Evolutionary conservation across 2,797 vertebrate genomes (phyloP).

Genomic region (Chanos chanos): DNA sequence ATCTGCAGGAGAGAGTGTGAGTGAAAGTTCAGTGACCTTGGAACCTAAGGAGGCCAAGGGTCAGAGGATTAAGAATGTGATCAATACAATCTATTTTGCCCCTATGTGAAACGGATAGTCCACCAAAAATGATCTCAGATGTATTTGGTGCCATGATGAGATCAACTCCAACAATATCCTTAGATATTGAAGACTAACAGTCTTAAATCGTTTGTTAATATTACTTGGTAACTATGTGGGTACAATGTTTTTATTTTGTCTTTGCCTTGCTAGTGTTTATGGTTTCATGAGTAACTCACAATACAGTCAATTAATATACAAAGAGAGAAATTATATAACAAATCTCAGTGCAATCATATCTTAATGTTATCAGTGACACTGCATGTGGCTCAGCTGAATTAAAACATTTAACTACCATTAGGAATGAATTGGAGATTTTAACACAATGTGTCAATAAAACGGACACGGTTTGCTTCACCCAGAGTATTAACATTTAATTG

Average conservation of each 20-base stretch:
- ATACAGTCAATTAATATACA: no score
- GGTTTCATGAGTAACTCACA: no score
- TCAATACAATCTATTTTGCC: background rate
- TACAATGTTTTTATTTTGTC: no score
- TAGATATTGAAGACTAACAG: no score
- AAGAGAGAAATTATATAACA: no score
- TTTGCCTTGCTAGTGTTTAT: no score
- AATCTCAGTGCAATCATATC: no score
- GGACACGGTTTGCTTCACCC: slow-evolving; percentile 43
- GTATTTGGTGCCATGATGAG: no score
- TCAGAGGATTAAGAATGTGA: slow-evolving; percentile 10
- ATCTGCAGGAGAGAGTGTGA: background rate
- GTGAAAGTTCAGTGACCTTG: slow-evolving; percentile 2
- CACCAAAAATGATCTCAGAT: no score
- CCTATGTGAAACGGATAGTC: background rate
- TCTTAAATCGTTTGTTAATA: no score
- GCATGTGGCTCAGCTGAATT: slow-evolving; percentile 6
- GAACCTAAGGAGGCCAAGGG: background rate
- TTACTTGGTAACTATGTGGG: no score
- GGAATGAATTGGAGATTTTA: slow-evolving; percentile 29
- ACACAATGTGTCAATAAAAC: slow-evolving; percentile 28
- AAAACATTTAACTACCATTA: slow-evolving; percentile 1
- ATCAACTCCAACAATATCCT: no score
- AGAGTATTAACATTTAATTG: slow-evolving; percentile 56
- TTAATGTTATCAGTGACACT: background rate